A percentile compares a stretch with the other conserved stretches of the same genome.
phyloP scores from a whole-genome alignment of 2,888 invertebrate species.

The Torymus auratus region DNA sequence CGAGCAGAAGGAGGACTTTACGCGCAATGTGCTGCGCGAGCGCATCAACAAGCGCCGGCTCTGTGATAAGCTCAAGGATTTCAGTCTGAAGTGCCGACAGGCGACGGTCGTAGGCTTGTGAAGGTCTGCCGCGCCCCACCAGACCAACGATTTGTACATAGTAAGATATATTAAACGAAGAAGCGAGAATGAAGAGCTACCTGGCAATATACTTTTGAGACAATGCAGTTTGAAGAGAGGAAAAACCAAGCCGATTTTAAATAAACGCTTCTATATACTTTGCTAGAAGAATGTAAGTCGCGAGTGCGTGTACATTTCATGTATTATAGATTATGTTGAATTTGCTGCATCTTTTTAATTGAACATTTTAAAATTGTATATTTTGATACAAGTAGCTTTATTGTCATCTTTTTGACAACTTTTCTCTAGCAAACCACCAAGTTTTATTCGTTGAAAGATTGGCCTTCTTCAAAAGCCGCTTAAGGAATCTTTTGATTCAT shows the following conservation, averaged over 20 bases:
- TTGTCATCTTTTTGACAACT: too few species aligned
- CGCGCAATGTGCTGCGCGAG: conserved; percentile 63
- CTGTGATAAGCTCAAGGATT: conserved; percentile 65
- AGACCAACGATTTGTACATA: conserved; percentile 25
- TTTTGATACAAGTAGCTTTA: too few species aligned
- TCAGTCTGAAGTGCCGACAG: conserved; percentile 63
- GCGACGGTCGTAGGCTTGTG: conserved; percentile 41
- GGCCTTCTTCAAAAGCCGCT: too few species aligned
- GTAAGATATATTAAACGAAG: conserved; percentile 22
- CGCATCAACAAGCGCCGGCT: conserved; percentile 63
- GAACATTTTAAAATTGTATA: too few species aligned
- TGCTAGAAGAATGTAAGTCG: too few species aligned
- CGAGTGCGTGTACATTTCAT: too few species aligned
- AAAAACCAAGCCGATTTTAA: conserved; percentile 19
- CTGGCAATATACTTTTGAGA: conserved; percentile 18
- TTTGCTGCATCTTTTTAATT: too few species aligned
- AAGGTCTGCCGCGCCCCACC: neutral
- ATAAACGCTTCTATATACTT: neutral
- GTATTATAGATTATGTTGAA: too few species aligned
- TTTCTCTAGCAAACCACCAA: too few species aligned
- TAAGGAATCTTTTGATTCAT: too few species aligned
- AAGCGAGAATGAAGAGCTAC: conserved; percentile 36
- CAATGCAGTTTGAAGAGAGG: neutral
- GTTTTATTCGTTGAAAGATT: too few species aligned
- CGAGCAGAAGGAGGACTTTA: conserved; percentile 67